Conservation (phyloP, 2,797 vertebrate genomes). For the Numenius phaeopus region DNA sequence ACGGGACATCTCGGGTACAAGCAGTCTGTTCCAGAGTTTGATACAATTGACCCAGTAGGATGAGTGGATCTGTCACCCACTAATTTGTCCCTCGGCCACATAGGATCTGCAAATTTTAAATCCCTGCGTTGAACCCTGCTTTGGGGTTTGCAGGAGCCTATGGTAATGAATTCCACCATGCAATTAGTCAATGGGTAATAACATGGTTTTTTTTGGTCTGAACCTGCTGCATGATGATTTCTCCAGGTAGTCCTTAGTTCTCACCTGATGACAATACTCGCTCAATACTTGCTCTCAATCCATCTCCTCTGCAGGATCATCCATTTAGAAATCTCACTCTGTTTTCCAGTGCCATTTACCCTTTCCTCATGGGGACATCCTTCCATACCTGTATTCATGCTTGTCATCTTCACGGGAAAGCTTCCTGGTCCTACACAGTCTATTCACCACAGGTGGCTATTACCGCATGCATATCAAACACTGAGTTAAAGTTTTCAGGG, state of each 20-base stretch:
- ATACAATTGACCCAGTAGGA: background rate
- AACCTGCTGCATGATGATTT: background rate
- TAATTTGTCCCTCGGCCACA: background rate
- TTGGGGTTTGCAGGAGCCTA: background rate
- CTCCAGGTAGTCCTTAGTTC: background rate
- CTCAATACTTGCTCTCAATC: background rate
- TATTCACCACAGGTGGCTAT: background rate
- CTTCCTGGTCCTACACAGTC: background rate
- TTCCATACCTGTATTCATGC: background rate
- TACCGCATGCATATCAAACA: background rate
- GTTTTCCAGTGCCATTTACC: background rate
- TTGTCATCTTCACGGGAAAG: background rate
- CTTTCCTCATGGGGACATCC: background rate
- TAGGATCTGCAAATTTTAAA: background rate
- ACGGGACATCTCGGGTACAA: background rate
- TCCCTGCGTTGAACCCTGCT: background rate
- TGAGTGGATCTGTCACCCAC: rapidly evolving
- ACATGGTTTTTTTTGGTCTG: background rate
- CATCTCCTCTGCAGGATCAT: background rate
- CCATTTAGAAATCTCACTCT: background rate
- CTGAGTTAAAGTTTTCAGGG: background rate
- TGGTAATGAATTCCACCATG: background rate
- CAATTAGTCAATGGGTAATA: background rate
- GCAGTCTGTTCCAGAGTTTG: background rate
- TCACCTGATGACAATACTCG: background rate